A percentile compares a stretch with the other conserved stretches of the same genome.
Evolutionary conservation across 1,140 invertebrate species (phyloP).

Genomic region (Euglossa dilemma): DNA sequence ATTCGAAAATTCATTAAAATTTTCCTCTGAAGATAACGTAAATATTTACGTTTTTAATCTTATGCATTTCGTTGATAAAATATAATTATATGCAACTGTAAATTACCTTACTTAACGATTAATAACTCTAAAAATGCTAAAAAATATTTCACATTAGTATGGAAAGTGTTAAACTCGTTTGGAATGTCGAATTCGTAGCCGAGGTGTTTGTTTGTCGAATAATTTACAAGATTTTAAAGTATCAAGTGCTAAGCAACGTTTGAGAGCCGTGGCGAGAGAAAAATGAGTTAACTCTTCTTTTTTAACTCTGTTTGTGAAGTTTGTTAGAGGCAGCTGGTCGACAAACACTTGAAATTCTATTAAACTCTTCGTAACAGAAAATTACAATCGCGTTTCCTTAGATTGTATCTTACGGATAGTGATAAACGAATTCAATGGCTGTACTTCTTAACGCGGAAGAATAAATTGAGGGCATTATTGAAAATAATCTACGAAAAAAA

Average conservation of each 20-base stretch:
- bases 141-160: too few relatives aligned
- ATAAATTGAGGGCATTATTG: background rate
- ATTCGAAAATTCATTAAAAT: too few relatives aligned
- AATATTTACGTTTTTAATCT: too few relatives aligned
- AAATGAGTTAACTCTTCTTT: background rate
- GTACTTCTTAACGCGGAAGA: background rate
- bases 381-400: background rate
- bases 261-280: background rate
- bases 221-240: background rate
- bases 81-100: too few relatives aligned
- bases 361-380: slow-evolving; percentile 1
- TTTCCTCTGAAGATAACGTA: too few relatives aligned
- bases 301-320: slow-evolving; percentile 4
- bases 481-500: background rate
- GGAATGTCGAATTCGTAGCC: background rate
- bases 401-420: background rate
- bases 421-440: background rate
- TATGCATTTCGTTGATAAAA: too few relatives aligned
- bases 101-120: too few relatives aligned
- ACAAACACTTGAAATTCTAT: slow-evolving; percentile 4
- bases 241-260: background rate
- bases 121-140: too few relatives aligned
- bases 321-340: slow-evolving; percentile 2
- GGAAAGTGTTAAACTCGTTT: background rate
- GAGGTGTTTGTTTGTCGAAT: background rate